Percentiles rank a stretch among this genome's conserved stretches.
Evolutionary conservation across 2,888 invertebrate species (phyloP).

Genomic region (Scaptomyza tumidula): DNA sequence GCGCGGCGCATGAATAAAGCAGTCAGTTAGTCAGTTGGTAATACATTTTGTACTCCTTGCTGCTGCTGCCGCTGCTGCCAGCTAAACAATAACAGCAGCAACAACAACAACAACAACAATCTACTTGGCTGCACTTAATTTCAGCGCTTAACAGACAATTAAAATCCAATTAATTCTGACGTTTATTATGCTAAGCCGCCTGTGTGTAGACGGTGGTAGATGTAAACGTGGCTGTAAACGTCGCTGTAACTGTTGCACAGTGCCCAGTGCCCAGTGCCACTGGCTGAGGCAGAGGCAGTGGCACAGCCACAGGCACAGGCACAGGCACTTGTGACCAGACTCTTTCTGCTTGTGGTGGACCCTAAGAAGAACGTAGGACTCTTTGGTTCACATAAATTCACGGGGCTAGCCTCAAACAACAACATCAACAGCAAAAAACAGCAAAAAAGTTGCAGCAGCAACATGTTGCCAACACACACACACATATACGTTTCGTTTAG

Average conservation of each 20-base stretch:
- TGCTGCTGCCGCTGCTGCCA: slow-evolving; percentile 39
- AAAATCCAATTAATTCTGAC: slow-evolving; percentile 85
- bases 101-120: slow-evolving; percentile 23
- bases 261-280: slow-evolving; percentile 11
- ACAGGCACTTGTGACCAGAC: slow-evolving; percentile 19
- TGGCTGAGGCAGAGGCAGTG: slow-evolving; percentile 12
- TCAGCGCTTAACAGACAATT: slow-evolving; percentile 84
- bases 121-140: slow-evolving; percentile 81
- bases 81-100: slow-evolving; percentile 39
- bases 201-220: slow-evolving; percentile 50
- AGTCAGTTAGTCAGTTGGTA: slow-evolving; percentile 77
- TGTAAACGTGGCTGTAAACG: slow-evolving; percentile 53
- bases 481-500: slow-evolving; percentile 8
- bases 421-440: slow-evolving; percentile 31
- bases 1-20: slow-evolving; percentile 73
- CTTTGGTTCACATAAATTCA: slow-evolving; percentile 59
- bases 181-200: slow-evolving; percentile 84
- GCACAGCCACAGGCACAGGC: too few species aligned
- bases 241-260: slow-evolving; percentile 39
- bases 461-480: slow-evolving; percentile 50
- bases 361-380: slow-evolving; percentile 29
- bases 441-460: slow-evolving; percentile 42
- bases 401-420: slow-evolving; percentile 19
- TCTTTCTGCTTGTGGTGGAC: slow-evolving; percentile 3
- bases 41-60: slow-evolving; percentile 62